Evolutionary conservation across 2,888 invertebrate species (phyloP).

Genomic region (Sarcophaga variegata): DNA sequence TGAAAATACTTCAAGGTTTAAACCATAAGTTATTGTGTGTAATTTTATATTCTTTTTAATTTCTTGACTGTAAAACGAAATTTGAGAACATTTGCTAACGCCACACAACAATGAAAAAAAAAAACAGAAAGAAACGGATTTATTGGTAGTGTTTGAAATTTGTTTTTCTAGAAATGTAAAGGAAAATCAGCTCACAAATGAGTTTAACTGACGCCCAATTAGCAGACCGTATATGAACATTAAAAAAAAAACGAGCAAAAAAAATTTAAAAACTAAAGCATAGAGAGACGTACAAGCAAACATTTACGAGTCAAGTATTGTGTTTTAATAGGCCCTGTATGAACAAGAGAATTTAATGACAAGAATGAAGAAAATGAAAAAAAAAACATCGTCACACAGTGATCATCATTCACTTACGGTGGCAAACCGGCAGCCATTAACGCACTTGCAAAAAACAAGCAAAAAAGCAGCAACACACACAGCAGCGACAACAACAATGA

Average conservation of each 20-base stretch:
- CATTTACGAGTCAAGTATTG: not conserved
- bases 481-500: not conserved
- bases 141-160: not conserved
- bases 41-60: too few species aligned
- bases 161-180: not conserved
- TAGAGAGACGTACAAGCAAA: not conserved
- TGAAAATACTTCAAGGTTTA: too few species aligned
- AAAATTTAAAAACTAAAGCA: not conserved
- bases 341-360: not conserved
- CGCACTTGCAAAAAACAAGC: not conserved
- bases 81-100: too few species aligned
- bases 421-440: slow-evolving; percentile 42
- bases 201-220: slow-evolving; percentile 58
- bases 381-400: slow-evolving; percentile 18
- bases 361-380: not conserved
- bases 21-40: too few species aligned
- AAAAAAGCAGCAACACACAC: not conserved
- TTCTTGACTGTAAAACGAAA: too few species aligned
- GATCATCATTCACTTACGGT: slow-evolving; percentile 41
- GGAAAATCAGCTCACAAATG: slow-evolving; percentile 29
- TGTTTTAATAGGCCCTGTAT: not conserved
- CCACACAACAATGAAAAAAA: not conserved
- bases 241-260: not conserved
- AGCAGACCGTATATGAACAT: slow-evolving; percentile 22
- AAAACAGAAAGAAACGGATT: not conserved